phyloP scores from a whole-genome alignment of 2,113 vertebrate species.

The Colossoma macropomum region DNA sequence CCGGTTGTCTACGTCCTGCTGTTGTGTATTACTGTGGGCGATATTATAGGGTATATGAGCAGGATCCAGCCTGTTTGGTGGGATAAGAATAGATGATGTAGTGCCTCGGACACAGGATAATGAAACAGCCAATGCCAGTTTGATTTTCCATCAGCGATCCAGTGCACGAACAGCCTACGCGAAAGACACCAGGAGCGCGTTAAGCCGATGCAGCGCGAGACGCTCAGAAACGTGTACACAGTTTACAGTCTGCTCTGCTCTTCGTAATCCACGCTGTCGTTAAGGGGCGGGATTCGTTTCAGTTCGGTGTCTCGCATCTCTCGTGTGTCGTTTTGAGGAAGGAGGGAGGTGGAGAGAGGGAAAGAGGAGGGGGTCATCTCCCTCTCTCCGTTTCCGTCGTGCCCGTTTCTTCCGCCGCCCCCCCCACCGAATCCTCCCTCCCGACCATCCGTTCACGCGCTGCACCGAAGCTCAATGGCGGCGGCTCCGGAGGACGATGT shows the following conservation, averaged over 20 bases:
- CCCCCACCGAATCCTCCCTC: background rate
- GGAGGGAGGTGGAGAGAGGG: background rate
- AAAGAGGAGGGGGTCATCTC: background rate
- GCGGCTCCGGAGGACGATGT: constrained; percentile 89
- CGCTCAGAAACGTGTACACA: background rate
- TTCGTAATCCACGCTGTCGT: background rate
- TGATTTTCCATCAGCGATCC: background rate
- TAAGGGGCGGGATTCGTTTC: constrained; percentile 15
- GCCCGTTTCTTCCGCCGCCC: background rate
- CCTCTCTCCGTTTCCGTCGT: background rate
- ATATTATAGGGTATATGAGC: background rate
- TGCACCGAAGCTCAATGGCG: constrained; percentile 79
- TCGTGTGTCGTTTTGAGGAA: background rate
- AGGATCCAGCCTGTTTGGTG: background rate
- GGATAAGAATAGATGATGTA: background rate
- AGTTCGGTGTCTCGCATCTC: background rate
- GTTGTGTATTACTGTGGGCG: background rate
- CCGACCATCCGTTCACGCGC: constrained; percentile 9
- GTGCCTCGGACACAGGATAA: background rate
- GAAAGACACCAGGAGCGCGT: background rate
- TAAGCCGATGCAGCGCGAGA: background rate
- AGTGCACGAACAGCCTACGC: background rate
- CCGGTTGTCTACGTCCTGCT: background rate
- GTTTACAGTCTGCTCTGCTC: background rate
- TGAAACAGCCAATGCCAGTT: background rate